Evolutionary conservation across 2,113 vertebrate genomes (phyloP).

Genomic region (Riparia riparia): DNA sequence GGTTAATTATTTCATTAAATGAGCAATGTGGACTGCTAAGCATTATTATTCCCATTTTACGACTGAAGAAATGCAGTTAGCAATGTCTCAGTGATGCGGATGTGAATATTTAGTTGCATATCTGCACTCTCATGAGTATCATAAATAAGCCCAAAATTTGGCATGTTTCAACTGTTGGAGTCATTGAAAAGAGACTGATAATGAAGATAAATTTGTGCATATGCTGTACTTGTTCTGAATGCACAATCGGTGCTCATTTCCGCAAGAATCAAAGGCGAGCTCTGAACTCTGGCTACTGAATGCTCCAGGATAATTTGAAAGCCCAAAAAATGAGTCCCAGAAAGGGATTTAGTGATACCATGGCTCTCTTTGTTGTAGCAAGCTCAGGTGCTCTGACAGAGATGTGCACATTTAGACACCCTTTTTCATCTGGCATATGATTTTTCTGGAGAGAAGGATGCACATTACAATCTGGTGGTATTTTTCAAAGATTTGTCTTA

Average conservation of each 20-base stretch:
- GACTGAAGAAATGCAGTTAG: constrained; percentile 26
- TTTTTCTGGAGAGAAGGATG: not conserved
- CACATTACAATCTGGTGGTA: not conserved
- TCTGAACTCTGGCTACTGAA: not conserved
- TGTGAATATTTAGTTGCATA: constrained; percentile 27
- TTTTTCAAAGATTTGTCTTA: not conserved
- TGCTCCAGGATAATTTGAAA: constrained; percentile 27
- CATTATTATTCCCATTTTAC: constrained; percentile 35
- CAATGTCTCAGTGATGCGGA: not conserved
- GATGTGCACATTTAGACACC: not conserved
- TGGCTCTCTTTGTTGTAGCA: not conserved
- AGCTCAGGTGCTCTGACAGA: not conserved
- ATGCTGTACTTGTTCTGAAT: constrained; percentile 23
- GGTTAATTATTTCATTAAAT: constrained; percentile 61
- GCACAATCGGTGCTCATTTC: not conserved
- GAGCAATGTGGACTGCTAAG: constrained; percentile 14
- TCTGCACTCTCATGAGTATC: not conserved
- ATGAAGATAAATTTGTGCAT: constrained; percentile 53
- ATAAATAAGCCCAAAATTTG: constrained; percentile 50
- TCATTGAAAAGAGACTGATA: constrained; percentile 37
- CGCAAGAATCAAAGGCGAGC: not conserved
- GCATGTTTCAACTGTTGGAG: not conserved
- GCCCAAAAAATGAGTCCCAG: not conserved
- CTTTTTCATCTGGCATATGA: not conserved
- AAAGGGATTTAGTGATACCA: not conserved